Percentiles rank a stretch among this genome's conserved stretches.
Evolutionary conservation across 2,888 invertebrate species (phyloP).

Genomic region (Pteria penguin): DNA sequence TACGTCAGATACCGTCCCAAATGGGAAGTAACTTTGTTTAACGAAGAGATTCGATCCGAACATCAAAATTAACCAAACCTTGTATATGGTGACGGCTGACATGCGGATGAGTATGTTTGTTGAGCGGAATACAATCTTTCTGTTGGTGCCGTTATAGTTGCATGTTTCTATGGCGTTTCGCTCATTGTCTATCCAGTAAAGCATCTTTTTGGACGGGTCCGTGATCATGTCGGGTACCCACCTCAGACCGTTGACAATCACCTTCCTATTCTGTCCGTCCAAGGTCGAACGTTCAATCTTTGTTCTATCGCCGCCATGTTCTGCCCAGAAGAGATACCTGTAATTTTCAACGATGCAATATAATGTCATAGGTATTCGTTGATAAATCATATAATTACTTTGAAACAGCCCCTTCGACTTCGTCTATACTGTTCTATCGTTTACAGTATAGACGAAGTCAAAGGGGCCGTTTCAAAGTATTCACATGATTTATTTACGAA

Average conservation of each 20-base stretch:
- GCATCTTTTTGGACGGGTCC: background rate
- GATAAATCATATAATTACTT: background rate
- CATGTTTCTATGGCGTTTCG: background rate
- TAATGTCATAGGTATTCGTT: background rate
- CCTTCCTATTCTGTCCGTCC: background rate
- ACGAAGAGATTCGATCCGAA: no score
- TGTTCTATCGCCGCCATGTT: background rate
- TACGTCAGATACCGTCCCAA: no score
- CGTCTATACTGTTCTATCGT: no score
- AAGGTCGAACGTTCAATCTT: background rate
- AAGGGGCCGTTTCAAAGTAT: no score
- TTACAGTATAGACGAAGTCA: no score
- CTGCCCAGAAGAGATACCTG: background rate
- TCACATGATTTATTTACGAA: no score
- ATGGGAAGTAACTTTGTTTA: no score
- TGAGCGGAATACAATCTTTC: background rate
- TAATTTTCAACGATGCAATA: background rate
- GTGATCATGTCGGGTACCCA: background rate
- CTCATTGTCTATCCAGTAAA: constrained; percentile 3
- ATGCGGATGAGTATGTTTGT: background rate
- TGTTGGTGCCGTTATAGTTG: background rate
- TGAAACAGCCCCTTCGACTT: background rate
- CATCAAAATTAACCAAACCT: no score
- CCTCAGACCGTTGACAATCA: background rate
- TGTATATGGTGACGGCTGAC: background rate